A percentile compares a stretch with the other conserved stretches of the same genome.
phyloP scores from a whole-genome alignment of 1,140 invertebrate species.

The Monochamus saltuarius region DNA sequence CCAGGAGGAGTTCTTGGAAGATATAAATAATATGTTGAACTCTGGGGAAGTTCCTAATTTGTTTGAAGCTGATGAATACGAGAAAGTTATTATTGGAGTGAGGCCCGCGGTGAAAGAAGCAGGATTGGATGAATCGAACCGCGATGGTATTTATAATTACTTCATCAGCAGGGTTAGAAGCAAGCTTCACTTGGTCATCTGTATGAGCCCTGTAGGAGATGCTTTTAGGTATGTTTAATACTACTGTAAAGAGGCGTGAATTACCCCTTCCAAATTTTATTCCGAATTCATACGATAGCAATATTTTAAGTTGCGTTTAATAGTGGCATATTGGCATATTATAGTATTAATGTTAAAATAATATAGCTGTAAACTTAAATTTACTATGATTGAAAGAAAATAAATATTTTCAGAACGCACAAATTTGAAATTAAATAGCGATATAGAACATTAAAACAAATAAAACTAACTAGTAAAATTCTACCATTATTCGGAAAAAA shows the following conservation, averaged over 20 bases:
- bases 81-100: slow-evolving; percentile 74
- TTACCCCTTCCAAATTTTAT: background rate
- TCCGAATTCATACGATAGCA: background rate
- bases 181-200: slow-evolving; percentile 82
- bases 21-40: slow-evolving; percentile 89
- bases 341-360: too few species aligned
- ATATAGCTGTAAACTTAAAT: too few species aligned
- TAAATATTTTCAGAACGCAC: too few species aligned
- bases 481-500: too few species aligned
- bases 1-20: slow-evolving; percentile 89
- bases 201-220: slow-evolving; percentile 87
- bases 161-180: slow-evolving; percentile 79
- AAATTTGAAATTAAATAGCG: too few species aligned
- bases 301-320: slow-evolving; percentile 8
- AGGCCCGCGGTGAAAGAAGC: slow-evolving; percentile 68
- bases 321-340: too few species aligned
- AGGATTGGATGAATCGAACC: slow-evolving; percentile 66
- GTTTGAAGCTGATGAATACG: slow-evolving; percentile 81
- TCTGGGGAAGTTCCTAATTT: slow-evolving; percentile 78
- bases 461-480: too few species aligned
- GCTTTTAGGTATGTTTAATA: slow-evolving; percentile 67
- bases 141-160: slow-evolving; percentile 79
- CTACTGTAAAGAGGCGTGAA: too few species aligned
- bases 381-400: too few species aligned
- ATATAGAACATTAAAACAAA: too few species aligned